phyloP scores from a whole-genome alignment of 1,140 invertebrate genomes.

The Hycleus phaleratus region DNA sequence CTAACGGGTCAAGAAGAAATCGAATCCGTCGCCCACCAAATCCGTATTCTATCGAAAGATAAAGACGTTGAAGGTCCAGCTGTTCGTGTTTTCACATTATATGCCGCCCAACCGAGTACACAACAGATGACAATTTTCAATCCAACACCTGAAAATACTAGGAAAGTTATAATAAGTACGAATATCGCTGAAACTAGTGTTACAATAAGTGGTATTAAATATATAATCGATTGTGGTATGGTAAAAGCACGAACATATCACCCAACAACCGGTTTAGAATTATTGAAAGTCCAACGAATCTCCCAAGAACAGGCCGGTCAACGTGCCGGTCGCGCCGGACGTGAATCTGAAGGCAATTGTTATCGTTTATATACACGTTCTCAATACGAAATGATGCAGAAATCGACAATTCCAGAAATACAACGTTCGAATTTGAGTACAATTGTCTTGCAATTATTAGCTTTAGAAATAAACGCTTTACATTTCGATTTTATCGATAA shows the following conservation, averaged over 20 bases:
- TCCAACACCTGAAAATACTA: constrained; percentile 52
- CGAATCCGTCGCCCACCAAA: constrained; percentile 72
- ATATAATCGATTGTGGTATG: constrained; percentile 90
- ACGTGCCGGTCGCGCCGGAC: constrained; percentile 80
- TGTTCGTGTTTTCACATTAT: constrained; percentile 71
- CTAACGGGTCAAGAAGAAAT: constrained; percentile 99
- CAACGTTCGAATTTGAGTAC: constrained; percentile 47
- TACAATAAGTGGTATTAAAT: constrained; percentile 89
- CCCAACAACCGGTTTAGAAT: constrained; percentile 73
- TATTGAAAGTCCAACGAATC: constrained; percentile 72
- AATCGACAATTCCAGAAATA: constrained; percentile 80
- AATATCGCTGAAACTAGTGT: constrained; percentile 98
- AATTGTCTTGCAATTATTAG: constrained; percentile 64
- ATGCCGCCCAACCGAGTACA: constrained; percentile 68
- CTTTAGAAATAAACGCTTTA: constrained; percentile 71
- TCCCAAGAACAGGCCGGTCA: constrained; percentile 92
- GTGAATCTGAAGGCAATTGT: constrained; percentile 74
- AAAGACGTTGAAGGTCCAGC: constrained; percentile 46
- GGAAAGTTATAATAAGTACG: constrained; percentile 93
- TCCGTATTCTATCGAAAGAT: constrained; percentile 65
- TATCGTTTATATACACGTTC: constrained; percentile 72
- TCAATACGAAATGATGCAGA: constrained; percentile 58
- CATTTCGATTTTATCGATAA: constrained; percentile 90
- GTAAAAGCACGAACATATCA: constrained; percentile 85
- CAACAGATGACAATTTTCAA: constrained; percentile 76